Base-by-base conservation (phyloP, 2,113 vertebrate species). In the Scartelaos histophorus region DNA sequence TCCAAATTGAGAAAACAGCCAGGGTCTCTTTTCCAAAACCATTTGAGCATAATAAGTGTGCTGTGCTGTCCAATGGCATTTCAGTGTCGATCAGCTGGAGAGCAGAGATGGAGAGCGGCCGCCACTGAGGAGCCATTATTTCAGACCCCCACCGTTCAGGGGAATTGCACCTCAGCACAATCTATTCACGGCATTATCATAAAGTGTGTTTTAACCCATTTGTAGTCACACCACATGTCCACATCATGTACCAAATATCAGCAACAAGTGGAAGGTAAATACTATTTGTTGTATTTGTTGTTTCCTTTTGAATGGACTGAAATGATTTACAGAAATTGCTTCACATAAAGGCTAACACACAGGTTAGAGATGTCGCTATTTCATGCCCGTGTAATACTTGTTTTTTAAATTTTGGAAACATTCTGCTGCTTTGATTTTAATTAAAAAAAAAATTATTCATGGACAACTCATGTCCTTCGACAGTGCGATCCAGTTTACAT, bases 41-140 rank as follows among this genome's bases (percentile, higher is more conserved):
- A 91, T 93, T 85, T 92, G 82, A 91, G 89, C 85, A 93, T 93
- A 93, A 91, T 93, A 94, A 91, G 90, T 88, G 92, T 81, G 83
- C 91, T 81, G 9, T 19, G 29, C 85, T 85, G 90, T 92, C 90
- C 91, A 89, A 88, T 90, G 82, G 82, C 86, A 92, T 93, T 92
- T 85, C 80, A 77, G 86, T 87, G 89, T 87, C 73, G 83, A 88
- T 90, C 84, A 91, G 89, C 88, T 84, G 88, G 86, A 89, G 85
- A 85, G 83, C 84, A 89, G 88, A 90, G 89, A 91, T 83, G 75
- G 85, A 89, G 91, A 78, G 81, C 85, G 82, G 73, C 72, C 76
- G 51, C 85, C 69, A 79, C 87, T 84, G 82, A 88, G 88, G 89
- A 90, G 83, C 90, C 88, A 92, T 93, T 94, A 93, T 92, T 93